These are phyloP conservation scores for Typhlichthys subterraneus DNA, from an alignment of 2,797 vertebrate genomes.

Conservation along the genomic window DNA sequence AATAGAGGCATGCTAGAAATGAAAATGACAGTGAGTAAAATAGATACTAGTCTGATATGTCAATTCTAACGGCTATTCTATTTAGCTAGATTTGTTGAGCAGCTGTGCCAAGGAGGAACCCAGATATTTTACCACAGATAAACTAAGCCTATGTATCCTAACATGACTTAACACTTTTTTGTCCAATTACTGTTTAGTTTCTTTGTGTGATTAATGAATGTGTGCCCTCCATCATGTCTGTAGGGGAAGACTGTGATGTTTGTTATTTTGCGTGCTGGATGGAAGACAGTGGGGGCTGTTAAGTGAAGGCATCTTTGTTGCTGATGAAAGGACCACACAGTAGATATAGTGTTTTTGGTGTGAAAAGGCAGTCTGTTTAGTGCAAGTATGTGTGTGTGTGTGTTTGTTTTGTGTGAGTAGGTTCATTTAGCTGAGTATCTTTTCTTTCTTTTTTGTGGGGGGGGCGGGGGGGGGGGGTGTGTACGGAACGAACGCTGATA, in stretches of 20 bases:
- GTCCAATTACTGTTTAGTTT: slow-evolving; percentile 57
- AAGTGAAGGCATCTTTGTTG: slow-evolving; percentile 71
- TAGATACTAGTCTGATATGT: no score
- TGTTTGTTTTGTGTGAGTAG: slow-evolving; percentile 25
- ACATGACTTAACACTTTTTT: slow-evolving; percentile 32
- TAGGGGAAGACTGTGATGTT: slow-evolving; percentile 66
- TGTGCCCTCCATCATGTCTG: slow-evolving; percentile 57
- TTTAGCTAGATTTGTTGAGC: no score
- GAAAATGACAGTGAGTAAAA: no score
- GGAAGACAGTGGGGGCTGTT: slow-evolving; percentile 13
- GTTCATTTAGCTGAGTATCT: slow-evolving; percentile 49
- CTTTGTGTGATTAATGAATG: slow-evolving; percentile 54
- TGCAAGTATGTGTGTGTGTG: slow-evolving; percentile 29
- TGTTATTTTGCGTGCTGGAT: slow-evolving; percentile 46
- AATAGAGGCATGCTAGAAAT: no score
- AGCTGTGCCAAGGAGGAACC: no score
- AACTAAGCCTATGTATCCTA: slow-evolving; percentile 18
- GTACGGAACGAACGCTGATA: slow-evolving; percentile 6
- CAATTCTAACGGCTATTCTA: no score
- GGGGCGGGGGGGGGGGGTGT: neutral
- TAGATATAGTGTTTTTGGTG: slow-evolving; percentile 65
- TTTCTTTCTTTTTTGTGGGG: neutral
- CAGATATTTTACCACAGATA: slow-evolving; percentile 8
- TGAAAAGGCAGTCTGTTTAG: slow-evolving; percentile 60
- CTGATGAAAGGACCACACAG: slow-evolving; percentile 33